A percentile compares a stretch with the other conserved stretches of the same genome.
Conservation (phyloP, 1,140 invertebrate genomes). For the Diuraphis noxia region DNA sequence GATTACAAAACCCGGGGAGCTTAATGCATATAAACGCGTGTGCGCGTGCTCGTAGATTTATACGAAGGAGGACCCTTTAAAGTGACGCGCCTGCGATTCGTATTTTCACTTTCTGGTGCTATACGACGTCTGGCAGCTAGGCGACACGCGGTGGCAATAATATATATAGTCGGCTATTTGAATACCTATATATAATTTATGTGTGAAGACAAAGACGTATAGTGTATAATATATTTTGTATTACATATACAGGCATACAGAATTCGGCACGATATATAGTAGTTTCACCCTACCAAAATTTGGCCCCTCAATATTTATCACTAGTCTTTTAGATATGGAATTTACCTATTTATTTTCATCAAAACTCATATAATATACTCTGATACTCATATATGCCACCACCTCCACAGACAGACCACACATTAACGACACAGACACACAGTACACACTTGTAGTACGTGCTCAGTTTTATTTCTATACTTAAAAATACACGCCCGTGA, state of each 20-base stretch:
- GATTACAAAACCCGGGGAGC: neutral
- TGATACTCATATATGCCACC: too few relatives aligned
- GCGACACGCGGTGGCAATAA: neutral
- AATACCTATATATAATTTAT: too few relatives aligned
- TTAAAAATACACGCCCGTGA: conserved; percentile 7
- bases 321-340: neutral
- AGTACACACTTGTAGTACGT: neutral
- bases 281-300: conserved; percentile 10
- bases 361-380: neutral
- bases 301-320: neutral
- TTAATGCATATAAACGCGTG: neutral
- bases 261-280: neutral
- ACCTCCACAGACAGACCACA: neutral
- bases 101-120: conserved; percentile 26
- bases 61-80: neutral
- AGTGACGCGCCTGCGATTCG: neutral
- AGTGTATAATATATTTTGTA: neutral
- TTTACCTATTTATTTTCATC: neutral
- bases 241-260: neutral
- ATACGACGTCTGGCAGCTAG: neutral
- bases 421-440: neutral
- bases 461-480: neutral
- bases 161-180: too few relatives aligned
- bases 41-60: neutral
- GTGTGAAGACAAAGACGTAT: too few relatives aligned